A percentile compares a stretch with the other conserved stretches of the same genome.
These are phyloP conservation scores for Micromussa lordhowensis DNA, from an alignment of 92 coral and sea anemone species.

Conservation along the genomic window DNA sequence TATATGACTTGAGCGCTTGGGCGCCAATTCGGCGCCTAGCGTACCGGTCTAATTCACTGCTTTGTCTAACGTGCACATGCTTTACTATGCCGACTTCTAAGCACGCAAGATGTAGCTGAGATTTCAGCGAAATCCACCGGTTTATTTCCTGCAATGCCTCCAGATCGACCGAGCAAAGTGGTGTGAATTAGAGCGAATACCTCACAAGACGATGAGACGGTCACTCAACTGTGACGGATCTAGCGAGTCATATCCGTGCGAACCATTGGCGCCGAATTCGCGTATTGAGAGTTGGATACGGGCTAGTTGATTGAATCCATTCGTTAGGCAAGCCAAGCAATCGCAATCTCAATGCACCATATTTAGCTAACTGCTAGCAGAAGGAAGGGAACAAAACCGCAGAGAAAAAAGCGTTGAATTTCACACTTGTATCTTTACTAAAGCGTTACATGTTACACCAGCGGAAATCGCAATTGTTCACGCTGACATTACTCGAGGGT, in stretches of 20 bases:
- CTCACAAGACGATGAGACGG: conserved; percentile 40
- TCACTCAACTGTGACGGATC: conserved; percentile 46
- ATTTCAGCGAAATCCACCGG: conserved; percentile 41
- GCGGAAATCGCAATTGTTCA: conserved; percentile 79
- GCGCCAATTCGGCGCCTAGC: conserved; percentile 96
- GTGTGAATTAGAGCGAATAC: conserved; percentile 21
- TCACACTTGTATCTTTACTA: conserved; percentile 28
- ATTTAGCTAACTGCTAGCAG: conserved; percentile 2
- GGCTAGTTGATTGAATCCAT: conserved; percentile 83
- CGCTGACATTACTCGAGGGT: conserved; percentile 78
- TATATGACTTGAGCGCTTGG: conserved; percentile 88
- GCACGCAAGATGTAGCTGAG: conserved; percentile 96
- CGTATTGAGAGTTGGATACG: conserved; percentile 77
- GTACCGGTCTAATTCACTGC: conserved; percentile 90
- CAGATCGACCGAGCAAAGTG: conserved; percentile 49
- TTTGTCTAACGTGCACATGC: conserved; percentile 96
- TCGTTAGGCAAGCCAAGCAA: conserved; percentile 55
- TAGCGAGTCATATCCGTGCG: conserved; percentile 45
- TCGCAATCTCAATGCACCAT: conserved; percentile 8
- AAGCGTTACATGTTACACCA: conserved; percentile 61
- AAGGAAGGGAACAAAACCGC: neutral
- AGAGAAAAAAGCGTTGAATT: conserved; percentile 32
- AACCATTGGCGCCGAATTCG: conserved; percentile 82
- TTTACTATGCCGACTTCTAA: conserved; percentile 89
- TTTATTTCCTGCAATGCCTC: conserved; percentile 42